Percentiles rank a stretch among this genome's conserved stretches.
phyloP scores from a whole-genome alignment of 2,888 invertebrate species.

The Fabriciana adippe region DNA sequence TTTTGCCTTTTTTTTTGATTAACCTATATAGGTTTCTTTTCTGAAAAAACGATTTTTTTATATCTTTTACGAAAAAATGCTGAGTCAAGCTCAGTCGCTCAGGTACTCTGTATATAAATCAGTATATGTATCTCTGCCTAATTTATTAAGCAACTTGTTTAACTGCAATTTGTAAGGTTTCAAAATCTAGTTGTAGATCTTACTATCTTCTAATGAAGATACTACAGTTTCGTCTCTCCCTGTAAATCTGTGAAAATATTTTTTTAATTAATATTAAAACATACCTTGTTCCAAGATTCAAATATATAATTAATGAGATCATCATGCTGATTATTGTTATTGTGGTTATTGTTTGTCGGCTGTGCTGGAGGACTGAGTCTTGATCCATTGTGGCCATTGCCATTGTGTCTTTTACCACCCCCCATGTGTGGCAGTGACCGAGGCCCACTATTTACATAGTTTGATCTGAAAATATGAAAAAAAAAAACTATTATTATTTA shows the following conservation, averaged over 20 bases:
- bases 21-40: too few species aligned
- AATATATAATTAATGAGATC: constrained; percentile 90
- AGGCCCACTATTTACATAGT: constrained; percentile 71
- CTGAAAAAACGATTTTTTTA: too few species aligned
- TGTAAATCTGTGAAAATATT: too few species aligned
- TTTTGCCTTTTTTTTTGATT: too few species aligned
- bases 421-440: constrained; percentile 74
- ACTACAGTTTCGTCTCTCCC: not conserved
- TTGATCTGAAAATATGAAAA: constrained; percentile 57
- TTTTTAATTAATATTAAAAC: not conserved
- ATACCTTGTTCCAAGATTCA: constrained; percentile 88
- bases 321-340: constrained; percentile 83
- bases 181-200: not conserved
- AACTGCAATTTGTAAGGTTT: too few species aligned
- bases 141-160: too few species aligned
- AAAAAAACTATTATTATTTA: constrained; percentile 9
- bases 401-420: constrained; percentile 63
- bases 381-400: constrained; percentile 51
- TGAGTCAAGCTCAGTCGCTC: too few species aligned
- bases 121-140: too few species aligned
- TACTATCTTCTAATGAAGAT: not conserved
- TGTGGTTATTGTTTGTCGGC: constrained; percentile 44
- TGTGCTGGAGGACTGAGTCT: constrained; percentile 71
- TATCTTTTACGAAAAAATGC: too few species aligned
- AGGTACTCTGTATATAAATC: too few species aligned